These are phyloP conservation scores for Eristalis arbustorum DNA, from an alignment of 2,888 invertebrate genomes.

Conservation along the genomic window DNA sequence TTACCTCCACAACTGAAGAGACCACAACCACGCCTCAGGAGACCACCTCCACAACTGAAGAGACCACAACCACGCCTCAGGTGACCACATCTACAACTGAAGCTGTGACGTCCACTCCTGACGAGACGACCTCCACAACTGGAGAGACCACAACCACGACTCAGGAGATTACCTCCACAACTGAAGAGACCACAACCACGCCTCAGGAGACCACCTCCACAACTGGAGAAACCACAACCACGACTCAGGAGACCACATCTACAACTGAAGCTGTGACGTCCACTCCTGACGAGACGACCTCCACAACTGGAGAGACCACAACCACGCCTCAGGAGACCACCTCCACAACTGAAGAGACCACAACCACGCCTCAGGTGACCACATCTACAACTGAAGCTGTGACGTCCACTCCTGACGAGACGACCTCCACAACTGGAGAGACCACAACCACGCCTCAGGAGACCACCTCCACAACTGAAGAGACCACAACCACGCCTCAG, in stretches of 20 bases:
- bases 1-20: not conserved
- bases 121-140: not conserved
- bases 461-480: not conserved
- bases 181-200: not conserved
- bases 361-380: not conserved
- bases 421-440: not conserved
- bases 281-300: not conserved
- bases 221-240: not conserved
- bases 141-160: no score
- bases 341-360: not conserved
- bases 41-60: not conserved
- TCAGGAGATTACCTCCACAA: no score
- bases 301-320: not conserved
- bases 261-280: not conserved
- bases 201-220: not conserved
- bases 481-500: not conserved
- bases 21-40: not conserved
- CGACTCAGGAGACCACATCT: not conserved
- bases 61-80: not conserved
- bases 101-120: not conserved
- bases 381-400: not conserved
- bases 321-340: not conserved
- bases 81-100: not conserved
- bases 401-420: not conserved
- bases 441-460: not conserved